Base-by-base conservation (phyloP, 2,888 invertebrate genomes). In the Allygus modestus region DNA sequence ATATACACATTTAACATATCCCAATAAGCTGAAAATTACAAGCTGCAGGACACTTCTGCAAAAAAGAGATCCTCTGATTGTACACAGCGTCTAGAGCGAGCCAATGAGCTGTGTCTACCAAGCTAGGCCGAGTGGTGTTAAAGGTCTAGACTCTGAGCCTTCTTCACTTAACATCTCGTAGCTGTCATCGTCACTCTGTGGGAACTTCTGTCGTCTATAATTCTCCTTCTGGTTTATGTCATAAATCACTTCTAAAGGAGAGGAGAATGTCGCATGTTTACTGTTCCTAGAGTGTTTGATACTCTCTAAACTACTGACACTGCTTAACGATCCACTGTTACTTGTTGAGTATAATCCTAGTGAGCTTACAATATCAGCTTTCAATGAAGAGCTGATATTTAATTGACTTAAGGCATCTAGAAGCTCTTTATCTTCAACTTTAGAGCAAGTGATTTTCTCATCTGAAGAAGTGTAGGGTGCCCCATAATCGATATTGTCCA, bases 121-220 rank as follows among this genome's bases (percentile, higher is more conserved):
- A 77, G 77, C 46, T 2, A 77, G 54, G 33, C 77, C 46, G 15
- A 77, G 54, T 12, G 77, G 77, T 33, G 77, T 77, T 23, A 28
- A 51, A 51, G 82, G 71, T 51, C 75, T 83, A 75, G 73, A 84
- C 58, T 85, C 79, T 31, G 83, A 84, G 82, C 58, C 84, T 77
- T 84, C 83, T 77, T 84, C 83, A 65, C 75, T 69, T 54, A 83
- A 83, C 89, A 5, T 89, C 89, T 26, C 89, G 88, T 83, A 89
- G 58, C 82, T 84, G 54, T 84, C 84, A 26, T 84, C 81, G 43
- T 89, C 43, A 88, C 84, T 37, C 33, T 43, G 71, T 23, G 69
- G 82, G 43, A 82, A 69, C 77, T 77, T 75, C 61, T 61, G 61
- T 12, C 46, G 61, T 12, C 46, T 17, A n/a, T 4, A 28, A 4